A percentile compares a stretch with the other conserved stretches of the same genome.
phyloP scores from a whole-genome alignment of 2,113 vertebrate species.

The Brachyhypopomus occidentalis region DNA sequence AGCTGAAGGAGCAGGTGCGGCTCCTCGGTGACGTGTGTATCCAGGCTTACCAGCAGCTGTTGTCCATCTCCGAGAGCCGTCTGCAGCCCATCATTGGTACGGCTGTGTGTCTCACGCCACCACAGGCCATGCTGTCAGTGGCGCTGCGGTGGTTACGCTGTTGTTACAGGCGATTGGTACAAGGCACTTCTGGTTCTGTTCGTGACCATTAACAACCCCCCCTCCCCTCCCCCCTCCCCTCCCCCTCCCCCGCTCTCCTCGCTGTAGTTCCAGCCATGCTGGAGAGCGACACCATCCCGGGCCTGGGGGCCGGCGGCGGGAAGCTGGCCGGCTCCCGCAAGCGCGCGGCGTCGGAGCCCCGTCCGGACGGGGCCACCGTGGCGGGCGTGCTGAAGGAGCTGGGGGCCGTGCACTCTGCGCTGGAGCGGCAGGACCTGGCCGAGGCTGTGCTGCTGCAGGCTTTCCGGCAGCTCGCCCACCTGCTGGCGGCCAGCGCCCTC shows the following conservation, averaged over 20 bases:
- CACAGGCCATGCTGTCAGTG: no score
- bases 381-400: slow-evolving; percentile 72
- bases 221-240: not conserved
- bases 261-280: slow-evolving; percentile 74
- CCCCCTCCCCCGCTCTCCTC: not conserved
- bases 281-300: slow-evolving; percentile 78
- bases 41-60: slow-evolving; percentile 81
- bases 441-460: slow-evolving; percentile 65
- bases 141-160: not conserved
- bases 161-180: not conserved
- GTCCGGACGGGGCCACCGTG: slow-evolving; percentile 63
- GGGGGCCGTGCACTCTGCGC: slow-evolving; percentile 52
- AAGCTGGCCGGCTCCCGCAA: slow-evolving; percentile 57
- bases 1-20: slow-evolving; percentile 62
- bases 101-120: not conserved
- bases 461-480: slow-evolving; percentile 75
- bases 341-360: slow-evolving; percentile 62
- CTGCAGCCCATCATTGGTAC: slow-evolving; percentile 78
- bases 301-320: slow-evolving; percentile 58
- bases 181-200: not conserved
- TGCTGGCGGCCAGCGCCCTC: slow-evolving; percentile 68
- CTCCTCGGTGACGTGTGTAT: slow-evolving; percentile 72
- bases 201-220: not conserved
- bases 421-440: slow-evolving; percentile 67
- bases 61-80: slow-evolving; percentile 66